Evolutionary conservation across 2,888 invertebrate genomes (phyloP), one percentile per base, ranked within the genome.

Genomic region (Tinea pellionella): DNA sequence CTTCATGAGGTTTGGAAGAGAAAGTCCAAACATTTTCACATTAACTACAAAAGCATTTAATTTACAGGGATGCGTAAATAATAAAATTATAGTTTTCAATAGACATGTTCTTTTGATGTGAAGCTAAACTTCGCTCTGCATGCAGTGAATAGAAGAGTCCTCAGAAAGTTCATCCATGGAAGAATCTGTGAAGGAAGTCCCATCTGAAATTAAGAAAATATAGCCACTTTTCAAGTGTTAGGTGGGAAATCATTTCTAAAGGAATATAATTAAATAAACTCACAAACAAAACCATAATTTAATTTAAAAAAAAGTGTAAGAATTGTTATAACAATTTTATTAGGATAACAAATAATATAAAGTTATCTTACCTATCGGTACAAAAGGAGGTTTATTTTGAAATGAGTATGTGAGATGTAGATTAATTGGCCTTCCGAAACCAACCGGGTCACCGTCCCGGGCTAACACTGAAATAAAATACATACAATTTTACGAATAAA

Each of bases 381-480:
- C 89, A 78, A 90, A 90, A 63, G 90, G 92, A 59, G 90, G 89
- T 75, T 93, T 94, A 88, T 94, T 93, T 89, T 94, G 94, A 88
- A 95, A 95, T 65, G 95, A 95, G 80, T 95, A 95, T 56, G 95
- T 95, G 73, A 95, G 90, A 84, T 95, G 95, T 66, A 95, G 90
- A 88, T 95, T 95, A 87, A 95, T 95, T 75, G 94, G 94, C 71
- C 94, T 89, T 65, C 94, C 92, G 87, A 94, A 95, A 80, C 90
- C 90, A 84, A 90, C 90, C 77, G 89, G 89, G 68, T 93, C 93
- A 63, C 88, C 75, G 67, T 93, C 93, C 66, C 93, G 89, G 65
- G 90, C 76, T 74, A 89, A 89, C 80, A 92, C 93, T 93, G 89
- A 64, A 83, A 67, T 24, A 12, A 53, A 53, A 9, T 6, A 53